phyloP scores from a whole-genome alignment of 2,113 vertebrate species.

The Hirundichthys speculiger region DNA sequence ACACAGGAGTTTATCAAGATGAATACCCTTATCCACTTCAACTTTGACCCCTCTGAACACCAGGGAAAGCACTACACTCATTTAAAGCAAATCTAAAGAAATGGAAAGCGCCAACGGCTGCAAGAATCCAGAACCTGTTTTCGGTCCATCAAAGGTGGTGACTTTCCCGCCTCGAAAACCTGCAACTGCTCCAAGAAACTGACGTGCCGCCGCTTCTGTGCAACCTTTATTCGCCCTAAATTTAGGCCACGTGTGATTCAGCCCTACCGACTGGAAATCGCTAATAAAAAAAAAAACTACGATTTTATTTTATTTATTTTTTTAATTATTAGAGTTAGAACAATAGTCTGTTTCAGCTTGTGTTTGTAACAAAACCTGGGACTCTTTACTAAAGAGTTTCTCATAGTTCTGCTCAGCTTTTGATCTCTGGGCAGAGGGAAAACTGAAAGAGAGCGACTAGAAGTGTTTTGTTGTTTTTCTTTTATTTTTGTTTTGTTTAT shows the following conservation, averaged over 20 bases:
- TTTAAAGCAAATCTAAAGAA: neutral
- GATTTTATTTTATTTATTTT: conserved; percentile 11
- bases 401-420: neutral
- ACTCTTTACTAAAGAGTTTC: neutral
- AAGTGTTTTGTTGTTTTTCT: no score
- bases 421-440: neutral
- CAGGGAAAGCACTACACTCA: neutral
- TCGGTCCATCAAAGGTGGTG: neutral
- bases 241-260: conserved; percentile 12
- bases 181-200: neutral
- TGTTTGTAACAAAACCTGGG: conserved; percentile 19
- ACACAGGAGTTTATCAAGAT: no score
- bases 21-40: neutral
- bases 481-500: no score
- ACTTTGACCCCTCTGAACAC: neutral
- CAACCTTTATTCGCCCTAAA: neutral
- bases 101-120: neutral
- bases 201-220: neutral
- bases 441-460: no score
- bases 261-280: conserved; percentile 1
- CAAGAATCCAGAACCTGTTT: neutral
- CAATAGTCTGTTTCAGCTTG: conserved; percentile 17
- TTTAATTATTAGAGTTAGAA: conserved; percentile 15
- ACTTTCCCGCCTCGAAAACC: neutral
- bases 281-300: conserved; percentile 2